Evolutionary conservation across 1,140 invertebrate species (phyloP).

Genomic region (Drosophila hydei): DNA sequence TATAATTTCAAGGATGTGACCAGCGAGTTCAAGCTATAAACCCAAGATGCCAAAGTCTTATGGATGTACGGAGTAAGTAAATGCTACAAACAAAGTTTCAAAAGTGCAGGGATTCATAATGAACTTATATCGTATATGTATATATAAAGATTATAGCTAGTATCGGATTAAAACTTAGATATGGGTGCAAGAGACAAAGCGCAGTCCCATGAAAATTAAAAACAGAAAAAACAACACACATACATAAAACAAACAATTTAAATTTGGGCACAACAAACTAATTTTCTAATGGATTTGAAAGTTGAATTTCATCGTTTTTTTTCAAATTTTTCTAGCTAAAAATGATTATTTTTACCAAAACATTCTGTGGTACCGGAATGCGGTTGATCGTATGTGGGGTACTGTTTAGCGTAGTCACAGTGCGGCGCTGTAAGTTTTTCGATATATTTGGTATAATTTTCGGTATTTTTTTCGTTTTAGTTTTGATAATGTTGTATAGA

Average conservation of each 20-base stretch:
- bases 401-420: constrained; percentile 84
- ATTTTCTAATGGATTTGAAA: constrained; percentile 13
- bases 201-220: constrained; percentile 6
- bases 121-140: constrained; percentile 30
- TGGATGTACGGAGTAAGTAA: constrained; percentile 26
- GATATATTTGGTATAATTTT: constrained; percentile 58
- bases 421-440: constrained; percentile 84
- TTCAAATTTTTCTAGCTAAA: constrained; percentile 62
- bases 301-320: constrained; percentile 11
- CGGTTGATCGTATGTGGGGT: constrained; percentile 84
- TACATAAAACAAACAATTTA: constrained; percentile 26
- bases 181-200: constrained; percentile 33
- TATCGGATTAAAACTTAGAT: constrained; percentile 41
- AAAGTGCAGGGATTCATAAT: constrained; percentile 43
- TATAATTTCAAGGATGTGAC: constrained; percentile 6
- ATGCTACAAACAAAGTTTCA: constrained; percentile 47
- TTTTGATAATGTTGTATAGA: constrained; percentile 46
- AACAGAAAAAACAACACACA: constrained; percentile 29
- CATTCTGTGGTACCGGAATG: constrained; percentile 84
- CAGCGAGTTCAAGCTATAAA: constrained; percentile 43
- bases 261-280: constrained; percentile 38
- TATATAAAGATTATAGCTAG: constrained; percentile 22
- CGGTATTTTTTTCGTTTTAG: constrained; percentile 42
- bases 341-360: constrained; percentile 84
- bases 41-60: constrained; percentile 50